Evolutionary conservation across 1,140 invertebrate species (phyloP), one percentile per base, ranked within the genome.

Genomic region (Temnothorax longispinosus): DNA sequence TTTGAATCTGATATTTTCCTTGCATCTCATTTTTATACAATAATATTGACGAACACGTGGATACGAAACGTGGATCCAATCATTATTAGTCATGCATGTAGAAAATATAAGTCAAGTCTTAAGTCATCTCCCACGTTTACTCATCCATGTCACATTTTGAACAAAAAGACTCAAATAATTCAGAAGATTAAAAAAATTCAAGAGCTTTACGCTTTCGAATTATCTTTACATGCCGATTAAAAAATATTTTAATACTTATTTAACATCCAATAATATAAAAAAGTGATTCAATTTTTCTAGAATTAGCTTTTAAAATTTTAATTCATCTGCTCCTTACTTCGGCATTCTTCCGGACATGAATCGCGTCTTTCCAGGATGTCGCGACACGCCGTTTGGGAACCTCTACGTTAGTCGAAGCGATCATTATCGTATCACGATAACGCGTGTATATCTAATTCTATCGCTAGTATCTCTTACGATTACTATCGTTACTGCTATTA

Each of bases 351-450:
- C 13, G 3, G 13, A 27, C 13, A 58, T 27, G 41, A 41, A 38
- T 3, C 2, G 13, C 21, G 18, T 47, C 0, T 35, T 10, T 47
- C 47, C 27, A 47, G 27, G 21, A 11, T 41, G 21, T 60, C 41
- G 2, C 15, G 41, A 35, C 10, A 15, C n/a, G 21, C 21, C 58
- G 21, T 62, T 84, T 75, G 80, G 69, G 71, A 84, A 84, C 54
- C 69, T 62, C 69, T 27, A 27, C 32, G 2, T 80, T 81, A 69
- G 50, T 56, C 65, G 54, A 85, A 89, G 47, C 52, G 38, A 74
- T 86, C 69, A n/a, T 72, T 64, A 58, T 69, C 44, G 56, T 41
- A 67, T 15, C 81, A 64, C 77, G 84, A 56, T 85, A 89, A 85
- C 58, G 10, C 38, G 4, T 52, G 6, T 50, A 64, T 21, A 74